phyloP scores from a whole-genome alignment of 53 echinoderm and acorn worm genomes.

The Antedon mediterranea region DNA sequence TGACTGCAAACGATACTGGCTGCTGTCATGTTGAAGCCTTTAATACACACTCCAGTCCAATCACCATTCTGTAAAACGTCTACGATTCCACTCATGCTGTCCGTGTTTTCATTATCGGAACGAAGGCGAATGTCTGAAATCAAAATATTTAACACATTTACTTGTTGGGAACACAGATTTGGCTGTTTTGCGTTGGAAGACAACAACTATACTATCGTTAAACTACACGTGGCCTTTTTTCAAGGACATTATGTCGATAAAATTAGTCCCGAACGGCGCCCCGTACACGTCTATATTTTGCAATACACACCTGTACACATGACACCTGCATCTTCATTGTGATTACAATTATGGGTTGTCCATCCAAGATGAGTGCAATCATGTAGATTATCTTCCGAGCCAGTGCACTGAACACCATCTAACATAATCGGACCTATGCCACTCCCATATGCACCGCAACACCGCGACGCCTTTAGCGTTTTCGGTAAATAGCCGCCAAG shows the following conservation, averaged over 20 bases:
- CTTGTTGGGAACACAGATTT: no score
- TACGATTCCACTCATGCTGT: background rate
- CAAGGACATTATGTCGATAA: no score
- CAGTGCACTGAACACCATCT: background rate
- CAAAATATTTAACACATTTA: no score
- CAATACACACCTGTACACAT: background rate
- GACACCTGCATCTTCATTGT: background rate
- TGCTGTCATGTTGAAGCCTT: background rate
- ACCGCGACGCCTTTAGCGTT: background rate
- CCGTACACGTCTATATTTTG: no score
- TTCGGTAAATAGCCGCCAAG: background rate
- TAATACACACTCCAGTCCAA: background rate
- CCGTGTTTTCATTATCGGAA: background rate
- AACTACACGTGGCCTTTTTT: no score
- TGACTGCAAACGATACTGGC: background rate
- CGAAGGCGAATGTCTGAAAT: background rate
- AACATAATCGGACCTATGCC: background rate
- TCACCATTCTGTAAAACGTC: background rate
- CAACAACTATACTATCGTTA: no score
- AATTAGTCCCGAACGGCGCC: no score
- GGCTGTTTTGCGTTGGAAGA: no score
- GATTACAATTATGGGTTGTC: background rate
- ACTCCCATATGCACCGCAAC: background rate
- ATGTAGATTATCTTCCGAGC: background rate
- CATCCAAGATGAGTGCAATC: background rate